Percentiles rank a stretch among this genome's conserved stretches.
phyloP scores from a whole-genome alignment of 2,797 vertebrate species.

The Eupleurogrammus muticus region DNA sequence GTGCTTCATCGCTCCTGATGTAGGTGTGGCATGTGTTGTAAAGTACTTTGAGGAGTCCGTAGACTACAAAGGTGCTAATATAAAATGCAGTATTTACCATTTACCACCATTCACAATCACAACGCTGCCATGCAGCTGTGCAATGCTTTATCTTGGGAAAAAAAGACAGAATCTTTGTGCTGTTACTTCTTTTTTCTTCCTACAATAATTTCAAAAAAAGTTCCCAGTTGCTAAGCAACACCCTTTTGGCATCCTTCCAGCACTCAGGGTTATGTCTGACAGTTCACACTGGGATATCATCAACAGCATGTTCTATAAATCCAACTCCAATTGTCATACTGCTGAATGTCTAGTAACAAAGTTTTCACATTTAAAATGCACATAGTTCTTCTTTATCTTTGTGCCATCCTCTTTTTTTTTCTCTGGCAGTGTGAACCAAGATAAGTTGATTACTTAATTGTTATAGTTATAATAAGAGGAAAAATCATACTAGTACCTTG shows the following conservation, averaged over 20 bases:
- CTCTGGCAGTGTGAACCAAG: slow-evolving; percentile 2
- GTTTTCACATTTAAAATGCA: slow-evolving; percentile 12
- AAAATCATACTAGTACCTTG: slow-evolving; percentile 3
- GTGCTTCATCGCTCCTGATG: no score
- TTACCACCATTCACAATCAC: not conserved
- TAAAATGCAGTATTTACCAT: no score
- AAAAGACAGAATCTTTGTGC: slow-evolving; percentile 21
- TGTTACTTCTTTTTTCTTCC: no score
- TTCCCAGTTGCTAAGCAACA: slow-evolving; percentile 63
- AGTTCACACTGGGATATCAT: slow-evolving; percentile 36
- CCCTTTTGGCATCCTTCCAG: slow-evolving; percentile 48
- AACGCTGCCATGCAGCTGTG: slow-evolving; percentile 5
- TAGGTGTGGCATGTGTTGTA: no score
- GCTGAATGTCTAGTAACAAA: slow-evolving; percentile 7
- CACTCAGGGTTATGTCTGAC: slow-evolving; percentile 40
- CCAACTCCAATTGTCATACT: slow-evolving; percentile 1
- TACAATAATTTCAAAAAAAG: slow-evolving; percentile 42
- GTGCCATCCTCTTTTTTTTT: slow-evolving; percentile 10
- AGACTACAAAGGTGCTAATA: no score
- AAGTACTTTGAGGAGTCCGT: no score
- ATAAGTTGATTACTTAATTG: slow-evolving; percentile 8
- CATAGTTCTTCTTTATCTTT: not conserved
- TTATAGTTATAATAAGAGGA: not conserved
- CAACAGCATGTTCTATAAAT: slow-evolving; percentile 36
- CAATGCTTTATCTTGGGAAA: slow-evolving; percentile 15